Evolutionary conservation across 2,888 invertebrate species (phyloP).

Genomic region (Salticus scenicus): DNA sequence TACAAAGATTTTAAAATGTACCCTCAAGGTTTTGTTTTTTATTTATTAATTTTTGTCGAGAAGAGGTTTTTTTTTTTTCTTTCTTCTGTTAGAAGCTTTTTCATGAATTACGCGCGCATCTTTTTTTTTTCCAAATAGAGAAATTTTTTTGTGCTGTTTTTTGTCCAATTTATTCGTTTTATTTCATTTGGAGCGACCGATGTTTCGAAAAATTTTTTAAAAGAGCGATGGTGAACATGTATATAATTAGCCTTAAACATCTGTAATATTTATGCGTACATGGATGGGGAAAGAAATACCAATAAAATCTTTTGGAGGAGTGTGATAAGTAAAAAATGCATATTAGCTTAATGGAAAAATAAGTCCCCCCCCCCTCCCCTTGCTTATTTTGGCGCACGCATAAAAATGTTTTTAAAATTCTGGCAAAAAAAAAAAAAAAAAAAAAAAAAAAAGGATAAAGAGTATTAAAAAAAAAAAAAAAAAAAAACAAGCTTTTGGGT

Average conservation of each 20-base stretch:
- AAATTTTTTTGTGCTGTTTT: constrained; percentile 18
- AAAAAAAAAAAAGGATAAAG: constrained; percentile 4
- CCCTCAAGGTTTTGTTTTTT: constrained; percentile 26
- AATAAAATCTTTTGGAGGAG: constrained; percentile 2
- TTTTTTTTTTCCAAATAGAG: too few relatives aligned
- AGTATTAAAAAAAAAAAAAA: too few relatives aligned
- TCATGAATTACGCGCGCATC: constrained; percentile 43
- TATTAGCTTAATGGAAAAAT: constrained; percentile 58
- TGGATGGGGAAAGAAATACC: background rate
- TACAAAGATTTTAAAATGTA: constrained; percentile 55
- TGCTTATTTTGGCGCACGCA: too few relatives aligned
- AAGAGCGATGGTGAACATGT: constrained; percentile 49
- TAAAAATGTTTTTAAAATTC: background rate
- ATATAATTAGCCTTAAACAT: constrained; percentile 70
- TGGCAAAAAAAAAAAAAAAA: background rate
- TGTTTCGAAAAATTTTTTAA: background rate
- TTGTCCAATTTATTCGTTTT: constrained; percentile 27
- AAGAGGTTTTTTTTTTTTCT: constrained; percentile 31
- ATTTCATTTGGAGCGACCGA: background rate
- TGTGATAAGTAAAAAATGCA: background rate
- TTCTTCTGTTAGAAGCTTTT: constrained; percentile 46
- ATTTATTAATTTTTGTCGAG: constrained; percentile 34
- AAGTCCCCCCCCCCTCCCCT: too few relatives aligned
- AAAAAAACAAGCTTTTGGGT: too few relatives aligned
- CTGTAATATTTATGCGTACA: constrained; percentile 61